Percentiles rank a stretch among this genome's conserved stretches.
Evolutionary conservation across 2,113 vertebrate species (phyloP).

Genomic region (Drymodes brunneopygia): DNA sequence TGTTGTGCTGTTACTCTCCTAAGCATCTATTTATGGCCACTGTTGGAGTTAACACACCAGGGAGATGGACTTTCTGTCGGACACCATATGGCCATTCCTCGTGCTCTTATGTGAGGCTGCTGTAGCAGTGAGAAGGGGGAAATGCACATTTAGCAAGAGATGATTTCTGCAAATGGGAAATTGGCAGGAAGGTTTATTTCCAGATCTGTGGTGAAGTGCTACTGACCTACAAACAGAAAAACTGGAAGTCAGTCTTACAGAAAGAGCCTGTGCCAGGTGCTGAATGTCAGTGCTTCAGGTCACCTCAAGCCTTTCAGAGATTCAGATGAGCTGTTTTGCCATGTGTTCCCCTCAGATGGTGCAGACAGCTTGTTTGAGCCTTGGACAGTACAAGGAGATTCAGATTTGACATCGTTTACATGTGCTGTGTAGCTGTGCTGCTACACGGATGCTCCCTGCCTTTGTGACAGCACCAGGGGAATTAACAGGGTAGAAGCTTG

Average conservation of each 20-base stretch:
- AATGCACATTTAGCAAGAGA: not conserved
- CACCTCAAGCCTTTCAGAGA: not conserved
- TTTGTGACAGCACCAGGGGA: not conserved
- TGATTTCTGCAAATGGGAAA: not conserved
- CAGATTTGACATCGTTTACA: not conserved
- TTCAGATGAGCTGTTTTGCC: conserved; percentile 13
- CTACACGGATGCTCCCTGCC: not conserved
- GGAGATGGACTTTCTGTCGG: not conserved
- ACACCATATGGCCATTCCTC: not conserved
- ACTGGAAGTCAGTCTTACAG: not conserved
- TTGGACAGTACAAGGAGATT: not conserved
- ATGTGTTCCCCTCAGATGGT: conserved; percentile 30
- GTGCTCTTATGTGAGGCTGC: not conserved
- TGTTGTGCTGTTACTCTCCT: not conserved
- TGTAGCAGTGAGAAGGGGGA: not conserved
- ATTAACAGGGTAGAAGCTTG: not conserved
- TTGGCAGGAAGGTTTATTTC: not conserved
- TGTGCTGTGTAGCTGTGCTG: not conserved
- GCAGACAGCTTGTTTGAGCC: conserved; percentile 11
- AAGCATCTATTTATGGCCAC: not conserved
- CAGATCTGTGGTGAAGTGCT: conserved; percentile 9
- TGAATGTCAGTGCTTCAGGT: conserved; percentile 17
- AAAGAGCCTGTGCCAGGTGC: not conserved
- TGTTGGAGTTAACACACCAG: not conserved
- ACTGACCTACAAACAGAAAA: conserved; percentile 52